Evolutionary conservation across 2,113 vertebrate genomes (phyloP).

Genomic region (Pyxicephalus adspersus): DNA sequence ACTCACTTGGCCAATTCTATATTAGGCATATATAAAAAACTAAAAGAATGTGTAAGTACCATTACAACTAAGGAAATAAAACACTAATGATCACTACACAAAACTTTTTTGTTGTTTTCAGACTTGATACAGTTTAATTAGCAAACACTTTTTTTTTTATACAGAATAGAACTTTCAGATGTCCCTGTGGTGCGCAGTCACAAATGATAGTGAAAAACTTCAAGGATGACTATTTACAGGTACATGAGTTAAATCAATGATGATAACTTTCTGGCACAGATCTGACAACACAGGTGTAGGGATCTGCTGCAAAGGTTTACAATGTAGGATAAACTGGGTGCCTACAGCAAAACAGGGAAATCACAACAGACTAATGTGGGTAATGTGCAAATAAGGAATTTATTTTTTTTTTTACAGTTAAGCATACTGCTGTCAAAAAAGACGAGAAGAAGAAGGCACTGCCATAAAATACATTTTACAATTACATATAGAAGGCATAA

Average conservation of each 20-base stretch:
- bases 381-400: neutral
- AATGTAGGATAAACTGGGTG: neutral
- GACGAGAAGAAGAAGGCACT: too few relatives aligned
- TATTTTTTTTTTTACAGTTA: too few relatives aligned
- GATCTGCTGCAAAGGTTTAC: neutral
- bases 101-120: too few relatives aligned
- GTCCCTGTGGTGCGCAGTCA: conserved; percentile 64
- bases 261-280: neutral
- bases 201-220: conserved; percentile 51
- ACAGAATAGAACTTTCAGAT: conserved; percentile 61
- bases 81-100: too few relatives aligned
- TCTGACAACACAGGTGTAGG: neutral
- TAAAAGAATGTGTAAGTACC: conserved; percentile 11
- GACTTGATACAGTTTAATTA: neutral
- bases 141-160: neutral
- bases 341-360: too few relatives aligned
- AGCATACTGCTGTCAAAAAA: too few relatives aligned
- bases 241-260: conserved; percentile 37
- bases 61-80: too few relatives aligned
- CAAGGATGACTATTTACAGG: conserved; percentile 63
- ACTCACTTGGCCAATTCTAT: conserved; percentile 9
- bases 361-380: too few relatives aligned
- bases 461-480: too few relatives aligned
- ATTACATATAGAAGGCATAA: too few relatives aligned
- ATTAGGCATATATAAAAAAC: neutral